Conservation (phyloP, 2,888 invertebrate species). For the Andrena fulva region DNA sequence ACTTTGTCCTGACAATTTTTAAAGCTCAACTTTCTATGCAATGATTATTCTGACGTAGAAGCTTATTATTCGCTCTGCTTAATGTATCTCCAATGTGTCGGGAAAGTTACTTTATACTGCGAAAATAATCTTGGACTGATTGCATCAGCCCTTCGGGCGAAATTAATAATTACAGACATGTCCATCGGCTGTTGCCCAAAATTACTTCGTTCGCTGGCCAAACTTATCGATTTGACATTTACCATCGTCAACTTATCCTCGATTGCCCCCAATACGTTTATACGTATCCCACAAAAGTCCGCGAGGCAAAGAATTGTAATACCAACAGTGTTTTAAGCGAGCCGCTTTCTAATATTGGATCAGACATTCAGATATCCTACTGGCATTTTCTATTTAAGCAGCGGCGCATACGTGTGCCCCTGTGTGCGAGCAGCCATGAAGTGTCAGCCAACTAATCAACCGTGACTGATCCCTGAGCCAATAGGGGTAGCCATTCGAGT, state of each 20-base stretch:
- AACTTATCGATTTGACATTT: neutral
- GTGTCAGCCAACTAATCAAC: slow-evolving; percentile 43
- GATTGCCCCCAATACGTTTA: neutral
- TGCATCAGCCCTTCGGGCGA: too few species aligned
- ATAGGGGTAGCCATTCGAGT: slow-evolving; percentile 58
- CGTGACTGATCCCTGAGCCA: slow-evolving; percentile 56
- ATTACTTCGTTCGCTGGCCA: neutral
- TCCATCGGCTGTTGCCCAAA: too few species aligned
- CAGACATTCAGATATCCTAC: neutral
- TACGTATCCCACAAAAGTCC: neutral
- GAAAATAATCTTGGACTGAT: too few species aligned
- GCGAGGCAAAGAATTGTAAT: too few species aligned
- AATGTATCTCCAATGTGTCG: too few species aligned
- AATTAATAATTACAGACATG: too few species aligned
- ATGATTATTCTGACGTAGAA: too few species aligned
- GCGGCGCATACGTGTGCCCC: neutral
- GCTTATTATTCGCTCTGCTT: too few species aligned
- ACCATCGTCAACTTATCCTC: neutral
- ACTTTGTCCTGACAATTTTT: neutral
- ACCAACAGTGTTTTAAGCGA: neutral
- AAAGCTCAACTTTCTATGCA: neutral
- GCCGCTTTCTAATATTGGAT: neutral
- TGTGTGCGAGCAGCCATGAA: slow-evolving; percentile 39
- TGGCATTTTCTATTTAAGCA: slow-evolving; percentile 19
- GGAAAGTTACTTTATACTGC: too few species aligned